Percentiles rank a stretch among this genome's conserved stretches.
phyloP scores from a whole-genome alignment of 2,888 invertebrate species.

The Chrysolina oricalcia region DNA sequence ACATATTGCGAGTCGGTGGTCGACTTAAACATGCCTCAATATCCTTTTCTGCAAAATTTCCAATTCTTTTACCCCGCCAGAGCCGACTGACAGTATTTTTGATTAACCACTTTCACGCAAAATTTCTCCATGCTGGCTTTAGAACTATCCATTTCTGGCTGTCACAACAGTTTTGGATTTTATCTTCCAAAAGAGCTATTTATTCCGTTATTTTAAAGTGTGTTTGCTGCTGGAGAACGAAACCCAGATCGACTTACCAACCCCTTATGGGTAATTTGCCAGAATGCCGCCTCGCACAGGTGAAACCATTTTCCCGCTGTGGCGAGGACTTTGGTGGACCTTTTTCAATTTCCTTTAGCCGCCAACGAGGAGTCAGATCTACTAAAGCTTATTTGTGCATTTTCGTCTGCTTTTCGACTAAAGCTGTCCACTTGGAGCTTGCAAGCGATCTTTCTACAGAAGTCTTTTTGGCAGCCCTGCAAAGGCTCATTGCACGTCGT shows the following conservation, averaged over 20 bases:
- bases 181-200: constrained; percentile 9
- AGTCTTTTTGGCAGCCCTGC: background rate
- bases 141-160: constrained; percentile 1
- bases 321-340: constrained; percentile 17
- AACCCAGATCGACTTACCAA: background rate
- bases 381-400: constrained; percentile 4
- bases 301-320: constrained; percentile 10
- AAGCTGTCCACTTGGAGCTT: background rate
- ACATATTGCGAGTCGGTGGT: background rate
- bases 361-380: constrained; percentile 17
- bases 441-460: constrained; percentile 5
- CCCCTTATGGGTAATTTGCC: constrained; percentile 24
- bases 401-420: constrained; percentile 14
- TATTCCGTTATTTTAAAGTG: constrained; percentile 8
- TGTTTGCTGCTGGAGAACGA: constrained; percentile 20
- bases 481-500: constrained; percentile 3
- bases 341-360: constrained; percentile 20
- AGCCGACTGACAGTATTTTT: constrained; percentile 1
- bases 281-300: background rate
- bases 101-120: constrained; percentile 16
- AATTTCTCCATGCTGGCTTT: background rate
- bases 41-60: background rate
- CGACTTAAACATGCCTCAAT: constrained; percentile 3
- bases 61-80: constrained; percentile 1
- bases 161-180: constrained; percentile 26